These are phyloP conservation scores for Melieria omissa DNA, from an alignment of 2,888 invertebrate genomes.

Conservation along the genomic window DNA sequence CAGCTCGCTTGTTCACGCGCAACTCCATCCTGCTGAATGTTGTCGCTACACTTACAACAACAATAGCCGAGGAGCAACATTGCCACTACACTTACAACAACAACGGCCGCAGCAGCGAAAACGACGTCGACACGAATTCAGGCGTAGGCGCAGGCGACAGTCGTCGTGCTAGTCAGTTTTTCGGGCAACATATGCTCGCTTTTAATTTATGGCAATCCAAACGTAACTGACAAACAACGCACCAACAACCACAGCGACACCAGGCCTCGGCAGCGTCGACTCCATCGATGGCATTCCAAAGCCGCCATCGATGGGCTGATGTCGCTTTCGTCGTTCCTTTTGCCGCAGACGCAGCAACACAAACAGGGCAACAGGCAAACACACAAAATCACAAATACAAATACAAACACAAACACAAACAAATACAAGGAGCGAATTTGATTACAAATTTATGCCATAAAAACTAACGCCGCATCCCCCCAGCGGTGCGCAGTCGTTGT, in stretches of 20 bases:
- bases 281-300: slow-evolving; percentile 31
- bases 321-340: too few species aligned
- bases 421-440: slow-evolving; percentile 22
- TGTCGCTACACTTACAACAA: not conserved
- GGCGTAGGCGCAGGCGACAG: not conserved
- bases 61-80: too few species aligned
- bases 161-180: not conserved
- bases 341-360: slow-evolving; percentile 5
- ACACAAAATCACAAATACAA: slow-evolving; percentile 20
- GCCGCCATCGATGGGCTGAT: not conserved
- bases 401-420: slow-evolving; percentile 16
- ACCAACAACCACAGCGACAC: slow-evolving; percentile 18
- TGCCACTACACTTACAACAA: not conserved
- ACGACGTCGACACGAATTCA: slow-evolving; percentile 14
- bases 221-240: slow-evolving; percentile 35
- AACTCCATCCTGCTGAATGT: not conserved
- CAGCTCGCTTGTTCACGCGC: not conserved
- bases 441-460: slow-evolving; percentile 34
- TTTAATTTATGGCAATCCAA: slow-evolving; percentile 47
- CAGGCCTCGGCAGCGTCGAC: slow-evolving; percentile 21
- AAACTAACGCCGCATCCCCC: not conserved
- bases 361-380: not conserved
- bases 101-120: not conserved
- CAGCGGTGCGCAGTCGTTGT: not conserved
- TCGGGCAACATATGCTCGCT: slow-evolving; percentile 24